Conservation (phyloP, 2,797 vertebrate species). For the Peromyscus aztecus region DNA sequence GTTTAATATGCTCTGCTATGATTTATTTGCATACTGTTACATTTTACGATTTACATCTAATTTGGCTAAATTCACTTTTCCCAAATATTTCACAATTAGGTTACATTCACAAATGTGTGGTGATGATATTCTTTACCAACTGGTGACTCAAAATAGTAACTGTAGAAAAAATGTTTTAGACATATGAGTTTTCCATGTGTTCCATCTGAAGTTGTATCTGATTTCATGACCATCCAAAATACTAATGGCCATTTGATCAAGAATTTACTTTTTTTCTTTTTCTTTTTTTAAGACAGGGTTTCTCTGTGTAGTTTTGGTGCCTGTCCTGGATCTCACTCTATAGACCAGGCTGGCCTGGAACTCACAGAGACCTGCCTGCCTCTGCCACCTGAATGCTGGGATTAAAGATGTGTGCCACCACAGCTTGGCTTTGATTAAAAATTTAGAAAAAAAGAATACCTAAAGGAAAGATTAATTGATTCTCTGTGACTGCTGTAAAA, state of each 20-base stretch:
- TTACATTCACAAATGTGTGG: background rate
- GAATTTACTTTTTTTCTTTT: background rate
- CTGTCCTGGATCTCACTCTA: too few relatives aligned
- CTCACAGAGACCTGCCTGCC: too few relatives aligned
- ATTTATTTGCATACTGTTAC: background rate
- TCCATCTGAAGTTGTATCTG: background rate
- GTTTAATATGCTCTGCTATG: background rate
- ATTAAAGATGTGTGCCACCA: too few relatives aligned
- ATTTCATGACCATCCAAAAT: background rate
- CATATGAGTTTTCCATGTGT: background rate
- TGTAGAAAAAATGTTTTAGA: background rate
- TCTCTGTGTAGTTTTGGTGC: too few relatives aligned
- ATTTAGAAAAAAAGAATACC: background rate
- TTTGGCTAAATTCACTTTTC: background rate
- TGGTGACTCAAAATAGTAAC: background rate
- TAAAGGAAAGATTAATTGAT: background rate
- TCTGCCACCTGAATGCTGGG: too few relatives aligned
- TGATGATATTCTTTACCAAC: background rate
- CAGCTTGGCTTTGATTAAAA: background rate
- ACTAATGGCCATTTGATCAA: background rate
- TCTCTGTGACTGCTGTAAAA: background rate
- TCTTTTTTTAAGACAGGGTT: too few relatives aligned
- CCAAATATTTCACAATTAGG: background rate
- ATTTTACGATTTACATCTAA: slow-evolving; percentile 25
- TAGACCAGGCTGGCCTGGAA: too few relatives aligned